These are phyloP conservation scores for Synergus japonicus DNA, from an alignment of 2,888 invertebrate genomes.

Conservation along the genomic window DNA sequence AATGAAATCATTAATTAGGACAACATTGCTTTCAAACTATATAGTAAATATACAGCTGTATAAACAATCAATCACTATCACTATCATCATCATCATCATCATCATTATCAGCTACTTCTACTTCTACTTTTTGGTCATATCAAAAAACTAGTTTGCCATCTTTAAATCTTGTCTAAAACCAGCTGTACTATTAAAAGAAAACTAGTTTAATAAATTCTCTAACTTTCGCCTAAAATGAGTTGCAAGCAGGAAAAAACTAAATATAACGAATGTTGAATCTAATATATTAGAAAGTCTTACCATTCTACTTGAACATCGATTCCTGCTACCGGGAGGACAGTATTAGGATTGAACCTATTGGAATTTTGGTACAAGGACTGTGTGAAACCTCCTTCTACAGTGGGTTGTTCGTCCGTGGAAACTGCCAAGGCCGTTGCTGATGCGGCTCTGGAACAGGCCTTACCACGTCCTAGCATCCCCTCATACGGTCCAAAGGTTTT, in stretches of 20 bases:
- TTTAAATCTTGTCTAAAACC: not conserved
- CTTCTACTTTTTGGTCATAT: not conserved
- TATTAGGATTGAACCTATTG: conserved; percentile 50
- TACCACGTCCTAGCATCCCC: conserved; percentile 68
- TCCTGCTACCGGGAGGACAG: conserved; percentile 55
- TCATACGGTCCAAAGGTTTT: conserved; percentile 55
- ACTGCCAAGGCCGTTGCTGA: conserved; percentile 58
- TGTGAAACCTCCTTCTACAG: conserved; percentile 48
- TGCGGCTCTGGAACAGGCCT: conserved; percentile 59
- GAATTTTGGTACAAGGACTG: conserved; percentile 53
- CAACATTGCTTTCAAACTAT: not conserved
- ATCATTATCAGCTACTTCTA: not conserved
- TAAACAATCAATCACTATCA: not conserved
- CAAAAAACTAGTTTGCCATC: not conserved
- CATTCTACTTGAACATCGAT: conserved; percentile 62
- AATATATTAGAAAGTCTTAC: conserved; percentile 54
- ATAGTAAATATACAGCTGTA: not conserved
- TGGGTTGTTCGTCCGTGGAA: conserved; percentile 54
- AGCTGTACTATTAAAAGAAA: not conserved
- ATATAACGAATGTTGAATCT: conserved; percentile 1
- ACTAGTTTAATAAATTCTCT: not conserved
- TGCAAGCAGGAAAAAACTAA: not conserved
- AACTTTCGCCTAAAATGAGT: not conserved
- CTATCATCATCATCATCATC: not conserved
- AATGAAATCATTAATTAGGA: not conserved